Evolutionary conservation across 2,113 vertebrate species (phyloP).

Genomic region (Serilophus lunatus): DNA sequence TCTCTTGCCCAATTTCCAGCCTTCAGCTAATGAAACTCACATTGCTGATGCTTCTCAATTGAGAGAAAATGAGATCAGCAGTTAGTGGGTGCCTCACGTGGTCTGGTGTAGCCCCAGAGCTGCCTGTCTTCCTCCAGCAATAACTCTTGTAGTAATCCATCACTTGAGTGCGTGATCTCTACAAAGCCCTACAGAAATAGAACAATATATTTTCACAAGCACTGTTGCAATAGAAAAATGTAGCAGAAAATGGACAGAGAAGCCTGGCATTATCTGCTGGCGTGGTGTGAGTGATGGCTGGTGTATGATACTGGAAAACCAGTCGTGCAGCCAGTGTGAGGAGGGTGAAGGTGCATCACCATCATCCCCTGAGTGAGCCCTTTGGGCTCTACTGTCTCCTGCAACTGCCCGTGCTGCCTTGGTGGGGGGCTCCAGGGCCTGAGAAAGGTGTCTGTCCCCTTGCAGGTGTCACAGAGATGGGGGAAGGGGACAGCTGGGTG

Average conservation of each 20-base stretch:
- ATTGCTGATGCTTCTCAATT: not conserved
- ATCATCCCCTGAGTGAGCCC: not conserved
- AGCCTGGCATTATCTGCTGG: not conserved
- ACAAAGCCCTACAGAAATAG: not conserved
- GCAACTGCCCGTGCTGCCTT: not conserved
- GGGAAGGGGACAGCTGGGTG: not conserved
- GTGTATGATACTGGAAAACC: not conserved
- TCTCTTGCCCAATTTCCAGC: not conserved
- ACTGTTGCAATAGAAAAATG: not conserved
- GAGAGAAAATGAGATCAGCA: not conserved
- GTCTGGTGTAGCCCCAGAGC: not conserved
- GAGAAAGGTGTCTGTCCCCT: not conserved
- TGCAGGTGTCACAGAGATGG: accelerated
- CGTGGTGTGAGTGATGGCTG: accelerated
- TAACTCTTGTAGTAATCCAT: not conserved
- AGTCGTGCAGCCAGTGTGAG: accelerated
- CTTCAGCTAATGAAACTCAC: not conserved
- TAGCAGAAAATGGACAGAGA: not conserved
- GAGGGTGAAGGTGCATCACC: accelerated
- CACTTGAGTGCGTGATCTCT: not conserved
- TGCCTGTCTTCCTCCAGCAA: not conserved
- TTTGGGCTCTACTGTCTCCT: not conserved
- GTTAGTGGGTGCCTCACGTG: not conserved
- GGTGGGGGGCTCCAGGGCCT: not conserved
- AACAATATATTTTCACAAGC: not conserved